A percentile compares a stretch with the other conserved stretches of the same genome.
Conservation (phyloP, 2,113 vertebrate species). For the Anser brachyrhynchus region DNA sequence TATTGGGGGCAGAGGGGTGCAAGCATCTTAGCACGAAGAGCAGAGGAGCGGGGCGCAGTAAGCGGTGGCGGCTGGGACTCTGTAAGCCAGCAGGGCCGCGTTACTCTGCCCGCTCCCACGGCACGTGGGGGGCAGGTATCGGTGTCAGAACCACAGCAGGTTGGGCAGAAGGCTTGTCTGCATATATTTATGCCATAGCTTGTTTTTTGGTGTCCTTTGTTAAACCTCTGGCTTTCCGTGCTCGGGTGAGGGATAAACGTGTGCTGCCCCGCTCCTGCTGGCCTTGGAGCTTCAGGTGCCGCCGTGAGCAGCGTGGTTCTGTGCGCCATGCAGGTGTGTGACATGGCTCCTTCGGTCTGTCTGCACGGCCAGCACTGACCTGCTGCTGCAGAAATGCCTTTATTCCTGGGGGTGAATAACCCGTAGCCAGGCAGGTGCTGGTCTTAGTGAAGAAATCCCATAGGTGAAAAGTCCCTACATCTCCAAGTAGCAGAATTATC, state of each 20-base stretch:
- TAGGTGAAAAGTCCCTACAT: rapidly evolving
- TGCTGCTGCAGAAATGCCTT: neutral
- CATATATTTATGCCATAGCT: neutral
- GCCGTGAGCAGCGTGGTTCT: neutral
- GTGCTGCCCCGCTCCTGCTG: rapidly evolving
- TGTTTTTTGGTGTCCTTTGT: no score
- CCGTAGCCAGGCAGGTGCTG: neutral
- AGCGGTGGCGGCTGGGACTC: no score
- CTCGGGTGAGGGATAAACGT: neutral
- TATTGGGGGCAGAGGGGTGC: neutral
- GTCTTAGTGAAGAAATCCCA: neutral
- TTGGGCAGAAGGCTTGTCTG: rapidly evolving
- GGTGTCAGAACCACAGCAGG: rapidly evolving
- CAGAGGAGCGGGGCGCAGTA: neutral
- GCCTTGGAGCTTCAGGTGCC: neutral
- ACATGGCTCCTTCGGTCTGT: neutral
- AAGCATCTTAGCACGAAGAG: neutral
- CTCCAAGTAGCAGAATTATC: neutral
- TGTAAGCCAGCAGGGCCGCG: neutral
- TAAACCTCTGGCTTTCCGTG: rapidly evolving
- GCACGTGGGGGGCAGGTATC: no score
- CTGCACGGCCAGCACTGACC: neutral
- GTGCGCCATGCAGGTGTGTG: neutral
- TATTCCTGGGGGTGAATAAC: neutral
- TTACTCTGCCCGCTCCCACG: neutral